A percentile compares a stretch with the other conserved stretches of the same genome.
These are phyloP conservation scores for Chelmon rostratus DNA, from an alignment of 2,797 vertebrate genomes.

Conservation along the genomic window DNA sequence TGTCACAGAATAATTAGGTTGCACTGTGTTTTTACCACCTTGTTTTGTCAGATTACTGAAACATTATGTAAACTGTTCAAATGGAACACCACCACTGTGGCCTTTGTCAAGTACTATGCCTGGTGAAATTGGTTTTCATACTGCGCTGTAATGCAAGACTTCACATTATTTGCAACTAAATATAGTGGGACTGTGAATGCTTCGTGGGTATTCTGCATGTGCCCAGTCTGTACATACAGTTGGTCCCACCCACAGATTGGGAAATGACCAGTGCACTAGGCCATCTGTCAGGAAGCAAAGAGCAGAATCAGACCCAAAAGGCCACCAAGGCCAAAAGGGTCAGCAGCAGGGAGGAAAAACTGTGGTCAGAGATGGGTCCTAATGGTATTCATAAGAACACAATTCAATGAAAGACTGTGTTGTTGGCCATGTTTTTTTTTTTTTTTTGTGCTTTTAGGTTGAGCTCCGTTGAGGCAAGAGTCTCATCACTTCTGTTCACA, in stretches of 20 bases:
- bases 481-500: neutral
- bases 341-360: conserved; percentile 48
- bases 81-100: conserved; percentile 14
- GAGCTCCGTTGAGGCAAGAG: neutral
- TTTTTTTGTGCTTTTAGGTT: conserved; percentile 24
- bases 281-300: conserved; percentile 82
- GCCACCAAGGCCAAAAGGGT: conserved; percentile 63
- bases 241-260: conserved; percentile 58
- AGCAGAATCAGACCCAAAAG: conserved; percentile 55
- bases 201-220: conserved; percentile 24
- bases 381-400: neutral
- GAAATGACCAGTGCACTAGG: conserved; percentile 50
- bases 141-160: conserved; percentile 24
- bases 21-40: conserved; percentile 23
- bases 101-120: conserved; percentile 16
- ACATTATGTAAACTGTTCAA: conserved; percentile 42
- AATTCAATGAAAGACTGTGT: neutral
- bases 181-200: conserved; percentile 32
- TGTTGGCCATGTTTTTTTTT: conserved; percentile 10
- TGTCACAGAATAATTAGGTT: conserved; percentile 42
- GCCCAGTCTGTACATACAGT: conserved; percentile 64
- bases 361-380: conserved; percentile 38
- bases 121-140: conserved; percentile 47
- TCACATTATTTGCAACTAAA: conserved; percentile 42
- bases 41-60: conserved; percentile 53